Evolutionary conservation across 2,113 vertebrate genomes (phyloP).

Genomic region (Steatornis caripensis): DNA sequence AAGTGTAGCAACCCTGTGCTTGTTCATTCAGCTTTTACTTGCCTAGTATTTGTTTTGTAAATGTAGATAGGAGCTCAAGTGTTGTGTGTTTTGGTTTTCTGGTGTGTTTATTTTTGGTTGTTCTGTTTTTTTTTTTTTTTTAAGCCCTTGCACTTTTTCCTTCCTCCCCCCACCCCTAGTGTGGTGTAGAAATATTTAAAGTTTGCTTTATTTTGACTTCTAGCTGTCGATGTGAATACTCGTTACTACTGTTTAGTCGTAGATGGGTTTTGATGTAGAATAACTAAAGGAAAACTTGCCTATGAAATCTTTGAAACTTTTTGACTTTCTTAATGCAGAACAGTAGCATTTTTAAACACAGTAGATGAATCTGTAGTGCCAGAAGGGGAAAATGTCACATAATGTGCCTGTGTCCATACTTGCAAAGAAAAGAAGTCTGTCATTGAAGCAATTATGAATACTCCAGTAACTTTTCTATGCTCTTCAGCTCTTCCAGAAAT

Average conservation of each 20-base stretch:
- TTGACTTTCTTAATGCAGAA: background rate
- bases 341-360: background rate
- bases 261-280: background rate
- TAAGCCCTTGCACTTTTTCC: background rate
- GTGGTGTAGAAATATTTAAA: background rate
- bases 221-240: background rate
- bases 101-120: background rate
- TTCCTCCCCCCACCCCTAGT: background rate
- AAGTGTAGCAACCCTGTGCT: background rate
- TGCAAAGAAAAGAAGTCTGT: background rate
- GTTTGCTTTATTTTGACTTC: background rate
- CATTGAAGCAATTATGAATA: background rate
- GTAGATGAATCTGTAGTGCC: background rate
- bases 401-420: rapidly evolving
- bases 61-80: background rate
- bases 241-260: background rate
- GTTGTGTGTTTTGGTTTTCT: background rate
- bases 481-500: background rate
- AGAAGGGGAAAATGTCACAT: background rate
- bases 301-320: background rate
- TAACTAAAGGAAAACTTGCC: background rate
- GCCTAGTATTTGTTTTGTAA: background rate
- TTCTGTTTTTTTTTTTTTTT: background rate
- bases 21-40: background rate
- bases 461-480: background rate